phyloP scores from a whole-genome alignment of 2,888 invertebrate genomes.

The Morinoia aosen region DNA sequence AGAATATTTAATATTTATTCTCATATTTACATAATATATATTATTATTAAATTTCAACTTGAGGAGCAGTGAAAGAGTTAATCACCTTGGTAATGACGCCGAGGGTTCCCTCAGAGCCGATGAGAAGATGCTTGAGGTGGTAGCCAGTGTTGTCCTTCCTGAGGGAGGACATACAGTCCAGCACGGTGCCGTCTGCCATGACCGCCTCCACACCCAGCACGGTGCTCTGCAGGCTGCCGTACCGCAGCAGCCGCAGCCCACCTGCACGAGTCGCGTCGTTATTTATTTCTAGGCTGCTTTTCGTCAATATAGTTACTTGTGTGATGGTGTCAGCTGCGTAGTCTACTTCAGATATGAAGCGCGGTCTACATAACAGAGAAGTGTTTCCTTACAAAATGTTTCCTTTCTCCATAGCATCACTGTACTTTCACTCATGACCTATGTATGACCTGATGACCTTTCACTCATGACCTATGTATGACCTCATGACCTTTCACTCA shows the following conservation, averaged over 20 bases:
- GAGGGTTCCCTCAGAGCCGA: slow-evolving; percentile 97
- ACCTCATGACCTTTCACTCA: too few relatives aligned
- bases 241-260: slow-evolving; percentile 91
- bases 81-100: slow-evolving; percentile 87
- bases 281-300: not conserved
- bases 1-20: too few relatives aligned
- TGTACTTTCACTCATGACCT: too few relatives aligned
- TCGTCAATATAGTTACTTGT: too few relatives aligned
- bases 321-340: not conserved
- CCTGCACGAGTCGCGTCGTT: slow-evolving; percentile 73
- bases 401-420: too few relatives aligned
- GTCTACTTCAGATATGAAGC: not conserved
- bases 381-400: too few relatives aligned
- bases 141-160: slow-evolving; percentile 99
- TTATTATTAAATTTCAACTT: too few relatives aligned
- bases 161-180: slow-evolving; percentile 87
- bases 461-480: too few relatives aligned
- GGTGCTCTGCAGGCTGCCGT: slow-evolving; percentile 94
- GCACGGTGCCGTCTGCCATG: slow-evolving; percentile 85
- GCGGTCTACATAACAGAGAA: not conserved
- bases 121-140: slow-evolving; percentile 95
- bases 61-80: too few relatives aligned
- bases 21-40: too few relatives aligned
- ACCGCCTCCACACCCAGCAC: slow-evolving; percentile 93
- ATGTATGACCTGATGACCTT: too few relatives aligned